Evolutionary conservation across 2,888 invertebrate genomes (phyloP), one percentile per base, ranked within the genome.

Genomic region (Drosophila cognata): DNA sequence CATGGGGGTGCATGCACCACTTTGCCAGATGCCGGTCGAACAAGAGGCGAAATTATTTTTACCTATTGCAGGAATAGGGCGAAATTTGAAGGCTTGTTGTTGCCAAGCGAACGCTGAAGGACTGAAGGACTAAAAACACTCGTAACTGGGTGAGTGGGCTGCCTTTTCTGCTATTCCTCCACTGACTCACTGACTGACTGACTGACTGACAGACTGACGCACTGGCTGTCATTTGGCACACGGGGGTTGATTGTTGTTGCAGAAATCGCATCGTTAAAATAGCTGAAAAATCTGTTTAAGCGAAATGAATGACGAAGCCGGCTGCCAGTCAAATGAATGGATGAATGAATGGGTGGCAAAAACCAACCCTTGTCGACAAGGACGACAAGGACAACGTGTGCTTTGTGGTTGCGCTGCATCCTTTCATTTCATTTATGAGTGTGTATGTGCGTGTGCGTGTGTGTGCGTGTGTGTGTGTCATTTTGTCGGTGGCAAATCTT

Each of bases 81-180:
- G 79, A 28, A 82, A 84, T 82, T 89, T 89, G 73, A 82, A 82
- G 78, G 91, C 80, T 38, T 25, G 28, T 87, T 88, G 87, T 88
- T 88, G 91, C 87, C 74, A 88, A 66, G 87, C 80, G 76, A 53
- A 70, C 53, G 46, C 28, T 46, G 41, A 57, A 57, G 41, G 29
- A 57, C 60, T 57, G 59, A 59, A 78, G 84, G 69, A 88, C 81
- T 41, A 41, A 38, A 38, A 38, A 60, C 76, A 73, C 82, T 78
- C 84, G 79, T 88, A 87, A 89, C 88, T 88, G 91, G 87, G 87
- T 88, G 91, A 88, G 85, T 90, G 91, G 87, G 91, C 82, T 89
- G 87, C 56, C 74, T 31, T 33, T 53, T 61, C 74, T 25, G 46
- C 46, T 16, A 1, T 84, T 82, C 80, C 89, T 88, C 90, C 88